A percentile compares a stretch with the other conserved stretches of the same genome.
Evolutionary conservation across 2,113 vertebrate species (phyloP).

Genomic region (Elephantulus edwardii): DNA sequence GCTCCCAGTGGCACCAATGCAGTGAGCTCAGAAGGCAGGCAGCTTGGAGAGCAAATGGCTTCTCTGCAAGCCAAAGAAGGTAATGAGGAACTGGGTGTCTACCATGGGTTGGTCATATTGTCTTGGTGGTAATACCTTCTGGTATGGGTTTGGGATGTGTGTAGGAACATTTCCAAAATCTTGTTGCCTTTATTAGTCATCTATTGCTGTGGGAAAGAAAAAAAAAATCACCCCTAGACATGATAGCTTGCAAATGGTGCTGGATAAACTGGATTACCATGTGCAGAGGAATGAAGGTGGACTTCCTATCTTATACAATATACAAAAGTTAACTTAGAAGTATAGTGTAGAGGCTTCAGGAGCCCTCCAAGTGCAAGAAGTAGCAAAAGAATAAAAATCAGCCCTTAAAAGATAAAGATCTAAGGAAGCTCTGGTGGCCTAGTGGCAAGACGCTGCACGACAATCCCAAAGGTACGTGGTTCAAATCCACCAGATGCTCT

Average conservation of each 20-base stretch:
- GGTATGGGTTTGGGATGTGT: neutral
- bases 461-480: too few relatives aligned
- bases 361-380: neutral
- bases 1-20: neutral
- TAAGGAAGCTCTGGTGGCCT: too few relatives aligned
- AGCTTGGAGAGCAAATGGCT: neutral
- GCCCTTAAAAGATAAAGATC: neutral
- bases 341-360: neutral
- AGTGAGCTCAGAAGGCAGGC: neutral
- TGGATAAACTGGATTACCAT: neutral
- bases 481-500: too few relatives aligned
- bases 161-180: neutral
- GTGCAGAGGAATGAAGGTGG: neutral
- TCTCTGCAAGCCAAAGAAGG: neutral
- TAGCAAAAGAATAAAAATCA: neutral
- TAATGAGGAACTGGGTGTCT: slow-evolving; percentile 15
- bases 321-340: neutral
- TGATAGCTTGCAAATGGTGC: neutral
- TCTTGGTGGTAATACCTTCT: neutral
- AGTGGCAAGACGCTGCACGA: too few relatives aligned
- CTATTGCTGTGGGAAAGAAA: neutral
- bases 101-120: neutral
- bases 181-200: neutral
- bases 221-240: neutral
- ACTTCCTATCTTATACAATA: neutral